A percentile compares a stretch with the other conserved stretches of the same genome.
Conservation (phyloP, 1,140 invertebrate genomes). For the Aphelinus certus region DNA sequence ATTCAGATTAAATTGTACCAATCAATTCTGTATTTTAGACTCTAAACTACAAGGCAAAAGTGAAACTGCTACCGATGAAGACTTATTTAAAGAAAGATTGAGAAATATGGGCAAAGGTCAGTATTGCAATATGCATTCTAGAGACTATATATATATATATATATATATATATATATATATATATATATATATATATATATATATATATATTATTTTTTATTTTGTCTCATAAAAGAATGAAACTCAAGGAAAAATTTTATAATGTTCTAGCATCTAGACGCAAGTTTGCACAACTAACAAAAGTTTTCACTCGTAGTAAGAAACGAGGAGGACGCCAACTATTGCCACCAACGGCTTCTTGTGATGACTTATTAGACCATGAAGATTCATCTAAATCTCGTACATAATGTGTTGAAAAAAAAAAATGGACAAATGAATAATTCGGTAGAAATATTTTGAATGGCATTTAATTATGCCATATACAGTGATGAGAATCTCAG, state of each 20-base stretch:
- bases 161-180: neutral
- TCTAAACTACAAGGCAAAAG: slow-evolving; percentile 59
- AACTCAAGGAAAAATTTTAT: slow-evolving; percentile 7
- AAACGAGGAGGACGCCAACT: slow-evolving; percentile 69
- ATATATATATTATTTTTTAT: neutral
- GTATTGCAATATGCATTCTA: slow-evolving; percentile 12
- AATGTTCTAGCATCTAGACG: slow-evolving; percentile 75
- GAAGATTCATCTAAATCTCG: slow-evolving; percentile 58
- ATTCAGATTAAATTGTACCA: neutral
- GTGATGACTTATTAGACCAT: slow-evolving; percentile 61
- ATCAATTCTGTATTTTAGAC: slow-evolving; percentile 47
- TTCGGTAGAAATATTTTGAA: slow-evolving; percentile 20
- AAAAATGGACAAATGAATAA: neutral
- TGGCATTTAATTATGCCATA: slow-evolving; percentile 2
- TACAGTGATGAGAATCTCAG: slow-evolving; percentile 5
- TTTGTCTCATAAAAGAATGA: neutral
- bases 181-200: neutral
- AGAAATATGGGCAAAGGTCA: slow-evolving; percentile 88
- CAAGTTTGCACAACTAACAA: slow-evolving; percentile 83
- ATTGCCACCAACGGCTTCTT: slow-evolving; percentile 61
- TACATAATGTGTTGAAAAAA: slow-evolving; percentile 10
- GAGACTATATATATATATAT: too few species aligned
- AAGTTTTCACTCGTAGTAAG: slow-evolving; percentile 80
- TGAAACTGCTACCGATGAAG: slow-evolving; percentile 68
- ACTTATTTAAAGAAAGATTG: slow-evolving; percentile 82